Conservation (phyloP, 1,140 invertebrate genomes). For the Lepidurus packardi region DNA sequence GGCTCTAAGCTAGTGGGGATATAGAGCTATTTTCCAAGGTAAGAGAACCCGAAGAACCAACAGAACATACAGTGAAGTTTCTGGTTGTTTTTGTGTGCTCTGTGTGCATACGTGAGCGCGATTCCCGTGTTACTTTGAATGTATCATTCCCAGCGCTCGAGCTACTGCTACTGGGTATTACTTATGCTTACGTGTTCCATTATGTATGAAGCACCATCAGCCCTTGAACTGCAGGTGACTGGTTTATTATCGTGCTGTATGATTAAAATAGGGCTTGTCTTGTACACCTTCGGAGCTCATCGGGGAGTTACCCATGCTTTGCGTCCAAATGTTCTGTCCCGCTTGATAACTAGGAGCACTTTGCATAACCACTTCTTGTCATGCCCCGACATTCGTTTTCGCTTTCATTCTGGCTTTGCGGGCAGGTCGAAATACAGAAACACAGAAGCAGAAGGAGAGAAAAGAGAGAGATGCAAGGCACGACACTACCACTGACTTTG, state of each 20-base stretch:
- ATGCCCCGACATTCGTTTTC: not conserved
- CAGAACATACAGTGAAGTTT: not conserved
- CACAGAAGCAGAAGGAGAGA: not conserved
- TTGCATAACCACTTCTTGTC: constrained; percentile 21
- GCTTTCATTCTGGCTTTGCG: not conserved
- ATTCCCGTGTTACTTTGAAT: constrained; percentile 9
- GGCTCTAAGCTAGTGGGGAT: not conserved
- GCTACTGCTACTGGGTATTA: constrained; percentile 8
- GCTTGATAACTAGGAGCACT: not conserved
- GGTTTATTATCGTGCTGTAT: constrained; percentile 22
- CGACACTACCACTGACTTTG: not conserved
- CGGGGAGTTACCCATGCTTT: constrained; percentile 10
- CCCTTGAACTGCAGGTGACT: constrained; percentile 17
- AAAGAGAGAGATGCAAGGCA: not conserved
- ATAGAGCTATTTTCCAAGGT: not conserved
- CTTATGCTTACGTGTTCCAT: constrained; percentile 19
- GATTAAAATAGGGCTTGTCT: constrained; percentile 22
- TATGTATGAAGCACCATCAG: not conserved
- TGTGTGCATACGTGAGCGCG: not conserved
- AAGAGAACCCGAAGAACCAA: not conserved
- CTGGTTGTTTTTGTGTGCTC: not conserved
- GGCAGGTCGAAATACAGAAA: not conserved
- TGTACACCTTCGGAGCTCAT: constrained; percentile 19
- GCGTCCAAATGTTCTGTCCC: not conserved
- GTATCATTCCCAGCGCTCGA: constrained; percentile 14